phyloP scores from a whole-genome alignment of 2,113 vertebrate species.

The Neofelis nebulosa region DNA sequence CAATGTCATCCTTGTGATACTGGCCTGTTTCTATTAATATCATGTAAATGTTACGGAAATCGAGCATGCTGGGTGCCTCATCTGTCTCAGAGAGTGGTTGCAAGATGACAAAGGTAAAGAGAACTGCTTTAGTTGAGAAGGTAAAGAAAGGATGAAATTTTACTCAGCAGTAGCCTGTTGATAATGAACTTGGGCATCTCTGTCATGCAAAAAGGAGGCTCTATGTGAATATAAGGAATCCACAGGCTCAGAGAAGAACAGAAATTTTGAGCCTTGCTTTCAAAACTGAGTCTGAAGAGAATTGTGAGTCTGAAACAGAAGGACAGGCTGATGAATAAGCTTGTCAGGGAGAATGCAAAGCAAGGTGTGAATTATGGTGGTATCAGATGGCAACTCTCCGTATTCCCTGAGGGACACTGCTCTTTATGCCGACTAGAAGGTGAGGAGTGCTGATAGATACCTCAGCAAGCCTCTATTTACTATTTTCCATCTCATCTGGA shows the following conservation, averaged over 20 bases:
- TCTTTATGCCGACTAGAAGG: not conserved
- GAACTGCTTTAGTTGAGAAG: not conserved
- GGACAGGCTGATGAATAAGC: constrained; percentile 29
- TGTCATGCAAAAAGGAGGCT: not conserved
- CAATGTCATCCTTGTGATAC: constrained; percentile 54
- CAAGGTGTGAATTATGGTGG: not conserved
- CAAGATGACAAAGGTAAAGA: constrained; percentile 52
- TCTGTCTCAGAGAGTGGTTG: constrained; percentile 56
- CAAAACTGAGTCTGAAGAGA: constrained; percentile 45
- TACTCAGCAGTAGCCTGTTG: not conserved
- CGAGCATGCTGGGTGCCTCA: constrained; percentile 34
- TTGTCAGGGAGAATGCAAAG: constrained; percentile 53
- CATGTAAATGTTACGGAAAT: constrained; percentile 73
- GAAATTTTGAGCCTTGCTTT: constrained; percentile 9
- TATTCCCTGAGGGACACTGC: not conserved
- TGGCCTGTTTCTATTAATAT: constrained; percentile 64
- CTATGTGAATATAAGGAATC: not conserved
- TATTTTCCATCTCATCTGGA: not conserved
- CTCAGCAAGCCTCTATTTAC: not conserved
- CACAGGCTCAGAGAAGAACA: not conserved
- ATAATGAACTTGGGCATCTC: constrained; percentile 31
- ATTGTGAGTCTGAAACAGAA: constrained; percentile 4
- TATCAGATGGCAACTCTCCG: not conserved
- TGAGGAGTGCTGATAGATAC: not conserved
- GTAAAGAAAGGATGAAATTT: constrained; percentile 47